Conservation (phyloP, 2,113 vertebrate species). For the Hippolais icterina region DNA sequence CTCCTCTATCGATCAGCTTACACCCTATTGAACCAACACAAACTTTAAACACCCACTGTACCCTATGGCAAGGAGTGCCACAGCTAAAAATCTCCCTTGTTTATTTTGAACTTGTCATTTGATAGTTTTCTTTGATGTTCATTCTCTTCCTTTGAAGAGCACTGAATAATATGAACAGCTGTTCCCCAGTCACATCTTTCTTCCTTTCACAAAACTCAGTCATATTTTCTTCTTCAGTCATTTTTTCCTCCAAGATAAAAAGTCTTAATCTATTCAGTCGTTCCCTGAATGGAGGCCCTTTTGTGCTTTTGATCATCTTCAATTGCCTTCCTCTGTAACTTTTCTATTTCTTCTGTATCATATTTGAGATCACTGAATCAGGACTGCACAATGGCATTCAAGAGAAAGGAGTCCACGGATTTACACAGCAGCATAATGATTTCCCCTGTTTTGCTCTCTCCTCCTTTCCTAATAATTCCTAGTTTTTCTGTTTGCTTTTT, state of each 20-base stretch:
- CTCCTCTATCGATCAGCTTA: background rate
- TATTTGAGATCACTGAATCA: conserved; percentile 39
- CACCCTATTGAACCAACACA: background rate
- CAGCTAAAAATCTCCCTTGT: background rate
- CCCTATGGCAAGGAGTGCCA: background rate
- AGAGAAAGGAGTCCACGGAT: background rate
- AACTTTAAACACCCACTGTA: background rate
- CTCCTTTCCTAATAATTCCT: conserved; percentile 19
- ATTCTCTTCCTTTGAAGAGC: conserved; percentile 10
- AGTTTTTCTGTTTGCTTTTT: conserved; percentile 32
- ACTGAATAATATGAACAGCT: conserved; percentile 27
- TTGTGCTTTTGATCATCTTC: conserved; percentile 51
- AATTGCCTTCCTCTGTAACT: conserved; percentile 38
- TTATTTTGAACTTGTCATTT: conserved; percentile 27
- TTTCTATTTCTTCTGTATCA: conserved; percentile 16
- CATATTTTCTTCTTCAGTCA: conserved; percentile 11
- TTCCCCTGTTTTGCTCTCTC: conserved; percentile 25
- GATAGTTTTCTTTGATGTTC: background rate
- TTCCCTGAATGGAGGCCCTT: conserved; percentile 26
- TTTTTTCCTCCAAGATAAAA: conserved; percentile 22
- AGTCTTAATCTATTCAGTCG: conserved; percentile 35
- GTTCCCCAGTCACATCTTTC: background rate
- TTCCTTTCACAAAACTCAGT: background rate
- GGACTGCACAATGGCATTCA: background rate
- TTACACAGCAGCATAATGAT: background rate